Evolutionary conservation across 2,888 invertebrate species (phyloP), one percentile per base, ranked within the genome.

Genomic region (Mythimna ferrago): DNA sequence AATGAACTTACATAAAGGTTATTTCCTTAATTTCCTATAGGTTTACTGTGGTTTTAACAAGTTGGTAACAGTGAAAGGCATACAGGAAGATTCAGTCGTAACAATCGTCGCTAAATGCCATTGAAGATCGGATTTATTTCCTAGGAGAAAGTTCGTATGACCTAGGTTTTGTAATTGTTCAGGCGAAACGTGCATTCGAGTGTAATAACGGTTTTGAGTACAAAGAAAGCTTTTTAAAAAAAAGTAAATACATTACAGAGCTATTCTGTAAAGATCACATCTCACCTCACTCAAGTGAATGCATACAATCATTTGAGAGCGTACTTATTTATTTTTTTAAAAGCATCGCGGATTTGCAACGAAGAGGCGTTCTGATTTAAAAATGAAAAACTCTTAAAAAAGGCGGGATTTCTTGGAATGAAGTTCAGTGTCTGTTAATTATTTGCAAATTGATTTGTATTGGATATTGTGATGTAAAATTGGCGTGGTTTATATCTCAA

Each of bases 91-190:
- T 41, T 21, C 0, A n/a, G 48, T 69, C 66, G 71, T 66, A 66
- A 81, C 83, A 82, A 79, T 79, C 32, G 58, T 48, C 16, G 63
- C 64, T 74, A 81, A 81, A 81, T 67, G 79, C 64, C 72, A 72
- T 38, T 58, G 69, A 80, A 80, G 69, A 81, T 83, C 61, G 41
- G 41, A 64, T 75, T 56, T 57, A 53, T 80, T 81, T 81, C 81
- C 81, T 72, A 16, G 38, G 62, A 32, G 81, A 83, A 81, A 81
- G 83, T 63, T 0, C 10, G n/a, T 7, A 54, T 57, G 41, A 57
- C 57, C 35, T 67, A 41, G 32, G 70, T 58, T 71, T 66, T 76
- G 58, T 35, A 16, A 11, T 21, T 57, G 54, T 71, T 81, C 66
- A 64, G 16, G 66, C 38, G 44, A 57, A 77, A 26, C 64, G 32